Evolutionary conservation across 2,113 vertebrate species (phyloP), one percentile per base, ranked within the genome.

Genomic region (Ophthalmolycus amberensis): DNA sequence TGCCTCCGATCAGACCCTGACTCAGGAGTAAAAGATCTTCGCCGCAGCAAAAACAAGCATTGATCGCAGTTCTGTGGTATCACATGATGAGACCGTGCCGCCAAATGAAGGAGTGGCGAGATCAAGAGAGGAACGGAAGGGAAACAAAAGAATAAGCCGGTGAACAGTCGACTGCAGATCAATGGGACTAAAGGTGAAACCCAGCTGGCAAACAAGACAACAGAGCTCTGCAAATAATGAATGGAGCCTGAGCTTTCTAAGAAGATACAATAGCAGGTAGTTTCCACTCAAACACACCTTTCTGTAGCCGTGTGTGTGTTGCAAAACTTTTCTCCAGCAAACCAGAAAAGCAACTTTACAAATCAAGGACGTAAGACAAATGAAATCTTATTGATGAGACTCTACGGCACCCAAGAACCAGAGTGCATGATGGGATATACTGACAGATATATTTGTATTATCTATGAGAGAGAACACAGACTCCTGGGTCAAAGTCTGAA

Each of bases 401-500:
- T 10, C 3, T 6, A 34, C 6, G 9, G 20, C 0, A 34, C 25
- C 56, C 54, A 42, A 3, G 4, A 12, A 54, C 20, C 44, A 66
- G 14, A 42, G 18, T 7, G 68, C 54, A 37, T 54, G 59, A 0
- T 25, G 29, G 60, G 50, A 79, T 34, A 34, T 1, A 9, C 27
- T 46, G 34, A 12, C 0, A 25, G 75, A 81, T 15, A 42, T 65
- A 60, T 74, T 90, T 1, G 59, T 82, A 84, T 77, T 66, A 79
- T 85, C 83, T 70, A 15, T 40, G 69, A 82, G 68, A 66, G 9
- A 0, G 67, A 93, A 90, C 77, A 64, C 50, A 85, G 5, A 80
- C 37, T 85, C 75, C 80, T 83, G 86, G 89, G 92, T 91, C 91
- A 93, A 91, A 92, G 92, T 93, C 90, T 93, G 83, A 90, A 82